These are phyloP conservation scores for Tiaroga cobitis DNA, from an alignment of 2,797 vertebrate genomes.

Conservation along the genomic window DNA sequence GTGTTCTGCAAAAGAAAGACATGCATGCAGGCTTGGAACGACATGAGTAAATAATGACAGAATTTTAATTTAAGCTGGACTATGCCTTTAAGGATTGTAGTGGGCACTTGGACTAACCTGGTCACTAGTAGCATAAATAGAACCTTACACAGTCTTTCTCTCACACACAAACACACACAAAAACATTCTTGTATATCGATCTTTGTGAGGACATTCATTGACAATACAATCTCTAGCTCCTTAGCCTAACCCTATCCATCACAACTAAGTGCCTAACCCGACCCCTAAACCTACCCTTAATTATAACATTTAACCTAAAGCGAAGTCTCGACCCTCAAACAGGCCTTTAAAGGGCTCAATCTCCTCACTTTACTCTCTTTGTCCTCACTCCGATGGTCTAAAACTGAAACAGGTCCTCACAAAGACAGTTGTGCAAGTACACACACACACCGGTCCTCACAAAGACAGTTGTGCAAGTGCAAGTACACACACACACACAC, in stretches of 20 bases:
- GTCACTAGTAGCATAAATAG: not conserved
- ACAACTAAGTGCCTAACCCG: too few species aligned
- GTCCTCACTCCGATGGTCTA: too few species aligned
- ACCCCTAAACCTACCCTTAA: too few species aligned
- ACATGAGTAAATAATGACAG: not conserved
- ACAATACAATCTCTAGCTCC: not conserved
- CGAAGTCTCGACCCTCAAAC: too few species aligned
- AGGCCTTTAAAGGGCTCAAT: too few species aligned
- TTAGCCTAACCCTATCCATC: not conserved
- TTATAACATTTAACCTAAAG: too few species aligned
- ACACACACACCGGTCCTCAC: not conserved
- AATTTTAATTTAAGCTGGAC: not conserved
- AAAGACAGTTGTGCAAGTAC: too few species aligned
- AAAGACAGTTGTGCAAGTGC: too few species aligned
- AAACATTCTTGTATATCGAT: not conserved
- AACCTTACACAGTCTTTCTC: not conserved
- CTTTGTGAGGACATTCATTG: too few species aligned
- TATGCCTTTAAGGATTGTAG: not conserved
- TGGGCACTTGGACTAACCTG: not conserved
- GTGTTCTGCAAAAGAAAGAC: not conserved
- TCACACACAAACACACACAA: not conserved
- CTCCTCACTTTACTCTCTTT: too few species aligned
- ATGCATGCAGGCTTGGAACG: not conserved
- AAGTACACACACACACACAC: not conserved
- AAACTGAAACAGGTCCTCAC: too few species aligned